Percentiles rank a stretch among this genome's conserved stretches.
Evolutionary conservation across 1,140 invertebrate genomes (phyloP).

Genomic region (Vanessa tameamea): DNA sequence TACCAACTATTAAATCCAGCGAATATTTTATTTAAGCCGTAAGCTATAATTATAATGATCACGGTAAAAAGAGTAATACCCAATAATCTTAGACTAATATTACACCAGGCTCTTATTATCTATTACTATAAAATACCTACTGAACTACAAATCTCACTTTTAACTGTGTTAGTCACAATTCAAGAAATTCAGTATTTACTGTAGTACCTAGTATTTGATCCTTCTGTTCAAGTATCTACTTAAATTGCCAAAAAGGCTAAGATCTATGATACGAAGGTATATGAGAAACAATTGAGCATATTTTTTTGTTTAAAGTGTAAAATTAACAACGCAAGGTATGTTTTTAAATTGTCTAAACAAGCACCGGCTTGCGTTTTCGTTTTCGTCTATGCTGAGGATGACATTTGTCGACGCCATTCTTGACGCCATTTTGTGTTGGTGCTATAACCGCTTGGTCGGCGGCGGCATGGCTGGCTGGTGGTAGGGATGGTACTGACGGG

Average conservation of each 20-base stretch:
- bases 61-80: slow-evolving; percentile 1
- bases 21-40: slow-evolving; percentile 24
- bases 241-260: slow-evolving; percentile 35
- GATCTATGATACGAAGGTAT: slow-evolving; percentile 29
- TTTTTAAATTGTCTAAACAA: slow-evolving; percentile 54
- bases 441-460: slow-evolving; percentile 71
- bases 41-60: slow-evolving; percentile 19
- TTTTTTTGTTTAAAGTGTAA: slow-evolving; percentile 35
- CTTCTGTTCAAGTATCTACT: slow-evolving; percentile 42
- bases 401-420: slow-evolving; percentile 34
- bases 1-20: background rate
- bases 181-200: slow-evolving; percentile 45
- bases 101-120: background rate
- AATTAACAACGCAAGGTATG: slow-evolving; percentile 38
- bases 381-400: slow-evolving; percentile 49
- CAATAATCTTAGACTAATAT: background rate
- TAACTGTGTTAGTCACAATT: slow-evolving; percentile 42
- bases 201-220: slow-evolving; percentile 50
- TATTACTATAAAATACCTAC: slow-evolving; percentile 45
- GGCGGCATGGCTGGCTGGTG: slow-evolving; percentile 66
- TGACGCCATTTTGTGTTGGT: slow-evolving; percentile 42
- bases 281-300: slow-evolving; percentile 37
- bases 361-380: slow-evolving; percentile 65
- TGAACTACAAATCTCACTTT: slow-evolving; percentile 62
- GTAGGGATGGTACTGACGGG: slow-evolving; percentile 71